Percentiles rank a stretch among this genome's conserved stretches.
These are phyloP conservation scores for Agrilus mali DNA, from an alignment of 2,888 invertebrate genomes.

Conservation along the genomic window DNA sequence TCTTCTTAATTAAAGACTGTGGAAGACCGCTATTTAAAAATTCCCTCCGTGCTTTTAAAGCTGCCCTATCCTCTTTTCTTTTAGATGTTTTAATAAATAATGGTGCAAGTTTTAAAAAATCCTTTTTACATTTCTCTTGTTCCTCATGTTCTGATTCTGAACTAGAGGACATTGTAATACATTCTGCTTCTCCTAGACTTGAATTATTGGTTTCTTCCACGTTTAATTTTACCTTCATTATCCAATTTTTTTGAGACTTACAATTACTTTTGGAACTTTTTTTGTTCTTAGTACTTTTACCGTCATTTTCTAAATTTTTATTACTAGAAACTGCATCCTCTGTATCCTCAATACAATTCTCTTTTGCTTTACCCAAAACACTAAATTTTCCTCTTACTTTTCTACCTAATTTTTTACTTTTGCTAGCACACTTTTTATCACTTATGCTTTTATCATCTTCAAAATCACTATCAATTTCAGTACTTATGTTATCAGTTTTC, in stretches of 20 bases:
- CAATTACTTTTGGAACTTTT: constrained; percentile 32
- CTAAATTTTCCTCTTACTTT: constrained; percentile 7
- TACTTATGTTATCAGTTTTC: not conserved
- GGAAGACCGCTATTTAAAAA: constrained; percentile 64
- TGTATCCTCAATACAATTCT: no score
- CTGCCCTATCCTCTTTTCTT: constrained; percentile 41
- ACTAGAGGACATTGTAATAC: not conserved
- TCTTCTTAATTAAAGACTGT: constrained; percentile 40
- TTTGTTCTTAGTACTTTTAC: constrained; percentile 4
- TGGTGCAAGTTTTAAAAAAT: constrained; percentile 54
- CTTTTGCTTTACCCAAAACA: constrained; percentile 3
- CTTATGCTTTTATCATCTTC: constrained; percentile 6
- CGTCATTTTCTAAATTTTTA: no score
- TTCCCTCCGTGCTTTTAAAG: constrained; percentile 49
- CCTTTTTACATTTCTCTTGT: constrained; percentile 2
- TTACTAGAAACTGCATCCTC: no score
- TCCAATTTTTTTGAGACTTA: constrained; percentile 13
- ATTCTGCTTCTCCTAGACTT: not conserved
- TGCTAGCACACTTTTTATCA: not conserved
- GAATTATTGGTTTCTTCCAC: constrained; percentile 6
- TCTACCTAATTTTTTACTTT: constrained; percentile 1
- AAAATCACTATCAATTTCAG: constrained; percentile 8
- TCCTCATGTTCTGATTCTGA: constrained; percentile 1
- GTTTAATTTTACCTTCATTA: constrained; percentile 15
- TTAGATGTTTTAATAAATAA: constrained; percentile 48